phyloP scores from a whole-genome alignment of 2,888 invertebrate genomes.

The Tetramorium bicarinatum region DNA sequence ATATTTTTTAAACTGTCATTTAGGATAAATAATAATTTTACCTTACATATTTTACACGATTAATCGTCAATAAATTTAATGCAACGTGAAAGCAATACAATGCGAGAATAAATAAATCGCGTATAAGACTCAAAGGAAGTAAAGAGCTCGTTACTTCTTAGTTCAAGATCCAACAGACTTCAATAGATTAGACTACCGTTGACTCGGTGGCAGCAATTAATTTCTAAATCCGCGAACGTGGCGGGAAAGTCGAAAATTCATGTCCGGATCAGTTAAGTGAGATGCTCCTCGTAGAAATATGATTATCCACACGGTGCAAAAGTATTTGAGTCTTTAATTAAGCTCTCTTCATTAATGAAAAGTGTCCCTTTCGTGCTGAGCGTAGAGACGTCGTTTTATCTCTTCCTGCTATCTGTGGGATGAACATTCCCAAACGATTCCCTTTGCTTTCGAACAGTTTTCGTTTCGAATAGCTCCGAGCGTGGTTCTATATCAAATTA shows the following conservation, averaged over 20 bases:
- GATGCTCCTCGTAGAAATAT: conserved; percentile 26
- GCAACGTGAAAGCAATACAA: neutral
- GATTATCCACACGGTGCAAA: conserved; percentile 30
- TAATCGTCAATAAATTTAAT: conserved; percentile 29
- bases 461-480: neutral
- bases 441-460: neutral
- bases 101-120: conserved; percentile 17
- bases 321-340: conserved; percentile 60
- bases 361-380: neutral
- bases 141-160: conserved; percentile 14
- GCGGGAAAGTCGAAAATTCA: conserved; percentile 41
- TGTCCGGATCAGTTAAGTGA: conserved; percentile 1
- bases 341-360: conserved; percentile 53
- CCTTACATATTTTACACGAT: neutral
- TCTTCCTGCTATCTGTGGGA: neutral
- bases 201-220: conserved; percentile 43
- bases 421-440: conserved; percentile 31
- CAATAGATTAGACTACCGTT: conserved; percentile 7
- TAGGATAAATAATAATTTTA: neutral
- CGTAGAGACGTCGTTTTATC: conserved; percentile 32
- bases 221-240: conserved; percentile 44
- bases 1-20: neutral
- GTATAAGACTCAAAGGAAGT: conserved; percentile 5
- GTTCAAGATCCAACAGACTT: neutral
- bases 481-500: neutral